Evolutionary conservation across 64 coral and sea anemone species (phyloP), one percentile per base, ranked within the genome.

Genomic region (Actinia tenebrosa): DNA sequence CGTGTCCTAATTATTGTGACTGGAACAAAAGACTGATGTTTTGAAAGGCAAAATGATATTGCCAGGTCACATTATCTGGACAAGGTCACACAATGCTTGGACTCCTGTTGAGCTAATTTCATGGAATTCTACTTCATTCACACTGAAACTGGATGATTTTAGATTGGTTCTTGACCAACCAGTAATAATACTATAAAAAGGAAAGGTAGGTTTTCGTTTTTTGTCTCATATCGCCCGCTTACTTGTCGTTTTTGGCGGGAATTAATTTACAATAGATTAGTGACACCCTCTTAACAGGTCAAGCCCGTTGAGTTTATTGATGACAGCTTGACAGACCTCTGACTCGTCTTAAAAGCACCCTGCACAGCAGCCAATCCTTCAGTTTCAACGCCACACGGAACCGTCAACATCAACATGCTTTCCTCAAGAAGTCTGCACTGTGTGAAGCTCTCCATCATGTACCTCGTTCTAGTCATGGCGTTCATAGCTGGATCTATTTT

Each of bases 401-500:
- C 79, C 44, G 3, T 42, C 19, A 75, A 75, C 23, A 30, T 42
- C 23, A 66, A 19, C 63, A 75, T 75, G 69, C 10, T 75, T 30
- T 75, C 69, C 23, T 30, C 69, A 42, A 45, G 46, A 81, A 53
- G 44, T 81, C 79, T 81, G 44, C 79, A 81, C 18, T 22, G 18
- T 20, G 43, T 81, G 44, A 81, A 81, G 44, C 79, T 81, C 46
- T 50, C 16, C 79, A 17, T 60, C 80, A 86, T 80, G 61, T 92
- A 92, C 79, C 62, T 50, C 4, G 44, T 56, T n/a, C 46, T 92
- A 37, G 7, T 92, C 7, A 10, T 92, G n/a, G 78, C 81, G 3
- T 92, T 92, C 68, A 82, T 84, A 60, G 13, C 86, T 56, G 90
- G 90, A 8, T 19, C 44, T 0, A 19, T 87, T 8, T 72, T 92